A percentile compares a stretch with the other conserved stretches of the same genome.
Evolutionary conservation across 2,113 vertebrate species (phyloP).

Genomic region (Microcebus jonahi): DNA sequence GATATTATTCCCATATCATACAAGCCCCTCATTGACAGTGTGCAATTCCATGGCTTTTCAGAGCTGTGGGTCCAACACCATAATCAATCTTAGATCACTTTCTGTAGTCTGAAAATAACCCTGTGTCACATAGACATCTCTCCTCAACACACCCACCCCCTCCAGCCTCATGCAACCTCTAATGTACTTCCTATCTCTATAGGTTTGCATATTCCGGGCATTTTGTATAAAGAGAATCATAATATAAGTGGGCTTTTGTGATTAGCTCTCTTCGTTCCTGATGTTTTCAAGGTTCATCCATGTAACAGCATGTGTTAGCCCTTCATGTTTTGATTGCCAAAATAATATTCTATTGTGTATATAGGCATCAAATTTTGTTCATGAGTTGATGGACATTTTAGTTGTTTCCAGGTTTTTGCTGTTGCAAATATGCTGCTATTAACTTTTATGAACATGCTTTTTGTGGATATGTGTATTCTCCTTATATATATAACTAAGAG

Average conservation of each 20-base stretch:
- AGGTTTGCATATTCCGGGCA: too few species aligned
- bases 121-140: fast-evolving
- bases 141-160: fast-evolving
- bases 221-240: background rate
- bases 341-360: too few species aligned
- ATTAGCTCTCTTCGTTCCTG: background rate
- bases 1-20: background rate
- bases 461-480: background rate
- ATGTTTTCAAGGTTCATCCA: background rate
- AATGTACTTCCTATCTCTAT: background rate
- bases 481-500: background rate
- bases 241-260: background rate
- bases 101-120: background rate
- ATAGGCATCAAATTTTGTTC: background rate
- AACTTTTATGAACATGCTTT: background rate
- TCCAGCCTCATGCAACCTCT: background rate
- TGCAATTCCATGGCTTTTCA: background rate
- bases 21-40: background rate
- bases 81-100: background rate
- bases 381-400: background rate
- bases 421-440: fast-evolving
- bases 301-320: fast-evolving
- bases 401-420: background rate
- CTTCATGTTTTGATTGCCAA: background rate
- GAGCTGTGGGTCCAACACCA: background rate